phyloP scores from a whole-genome alignment of 2,888 invertebrate genomes.

The Oscheius onirici region DNA sequence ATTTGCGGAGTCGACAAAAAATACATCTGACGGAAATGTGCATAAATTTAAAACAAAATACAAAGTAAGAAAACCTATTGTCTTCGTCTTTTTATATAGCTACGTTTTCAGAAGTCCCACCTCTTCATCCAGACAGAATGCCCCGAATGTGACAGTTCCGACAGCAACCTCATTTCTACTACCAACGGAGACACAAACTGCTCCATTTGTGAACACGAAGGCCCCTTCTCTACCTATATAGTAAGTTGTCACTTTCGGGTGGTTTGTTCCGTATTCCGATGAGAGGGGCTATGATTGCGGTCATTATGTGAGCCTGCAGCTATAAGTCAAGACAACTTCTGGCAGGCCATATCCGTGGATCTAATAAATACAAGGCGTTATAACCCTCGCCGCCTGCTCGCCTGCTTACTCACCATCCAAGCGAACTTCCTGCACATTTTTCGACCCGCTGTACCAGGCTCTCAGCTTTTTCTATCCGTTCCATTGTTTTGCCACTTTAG shows the following conservation, averaged over 20 bases:
- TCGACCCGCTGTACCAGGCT: neutral
- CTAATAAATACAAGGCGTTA: too few relatives aligned
- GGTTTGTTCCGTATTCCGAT: neutral
- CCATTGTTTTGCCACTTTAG: neutral
- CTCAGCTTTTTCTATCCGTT: neutral
- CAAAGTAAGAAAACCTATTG: neutral
- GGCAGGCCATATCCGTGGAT: neutral
- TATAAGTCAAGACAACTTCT: neutral
- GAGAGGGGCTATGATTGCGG: conserved; percentile 21
- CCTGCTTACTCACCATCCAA: neutral
- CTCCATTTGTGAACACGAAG: conserved; percentile 14
- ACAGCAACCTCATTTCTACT: conserved; percentile 10
- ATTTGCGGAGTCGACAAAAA: neutral
- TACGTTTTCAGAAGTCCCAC: conserved; percentile 18
- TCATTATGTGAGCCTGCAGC: conserved; percentile 16
- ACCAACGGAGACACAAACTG: conserved; percentile 23
- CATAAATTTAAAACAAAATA: neutral
- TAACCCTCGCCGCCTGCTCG: neutral
- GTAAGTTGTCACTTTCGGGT: conserved; percentile 14
- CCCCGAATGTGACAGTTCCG: neutral
- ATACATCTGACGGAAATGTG: neutral
- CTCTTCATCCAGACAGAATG: conserved; percentile 18
- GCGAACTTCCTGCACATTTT: conserved; percentile 25
- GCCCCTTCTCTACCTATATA: conserved; percentile 13
- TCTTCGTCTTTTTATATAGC: neutral